Evolutionary conservation across 2,888 invertebrate species (phyloP).

Genomic region (Dolomedes plantarius): DNA sequence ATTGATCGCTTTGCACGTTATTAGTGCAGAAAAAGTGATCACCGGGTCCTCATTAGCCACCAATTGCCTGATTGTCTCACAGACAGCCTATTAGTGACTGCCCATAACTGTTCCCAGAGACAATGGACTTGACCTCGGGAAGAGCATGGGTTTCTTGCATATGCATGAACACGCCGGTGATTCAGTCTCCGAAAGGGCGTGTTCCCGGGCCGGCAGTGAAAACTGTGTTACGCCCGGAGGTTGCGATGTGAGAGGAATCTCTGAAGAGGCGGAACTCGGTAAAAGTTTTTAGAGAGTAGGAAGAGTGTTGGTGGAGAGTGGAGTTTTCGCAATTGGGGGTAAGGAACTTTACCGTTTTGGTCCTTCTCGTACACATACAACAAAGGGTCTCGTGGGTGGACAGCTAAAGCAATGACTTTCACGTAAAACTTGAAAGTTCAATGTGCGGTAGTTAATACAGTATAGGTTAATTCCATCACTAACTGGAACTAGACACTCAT

Average conservation of each 20-base stretch:
- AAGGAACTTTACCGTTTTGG: neutral
- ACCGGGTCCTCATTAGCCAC: neutral
- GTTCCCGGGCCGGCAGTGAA: conserved; percentile 7
- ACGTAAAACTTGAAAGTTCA: too few species aligned
- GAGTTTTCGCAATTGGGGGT: neutral
- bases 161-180: neutral
- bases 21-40: neutral
- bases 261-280: neutral
- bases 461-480: too few species aligned
- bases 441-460: too few species aligned
- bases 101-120: neutral
- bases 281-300: neutral
- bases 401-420: too few species aligned
- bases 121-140: conserved; percentile 13
- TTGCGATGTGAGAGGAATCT: neutral
- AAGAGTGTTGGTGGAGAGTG: neutral
- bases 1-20: neutral
- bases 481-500: too few species aligned
- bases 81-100: neutral
- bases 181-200: neutral
- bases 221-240: conserved; percentile 16
- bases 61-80: neutral
- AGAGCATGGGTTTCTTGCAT: neutral
- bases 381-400: too few species aligned
- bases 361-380: too few species aligned